Evolutionary conservation across 37 sponge, comb jelly and placozoan genomes (phyloP), one percentile per base, ranked within the genome.

Genomic region (Oscarella lobularis): DNA sequence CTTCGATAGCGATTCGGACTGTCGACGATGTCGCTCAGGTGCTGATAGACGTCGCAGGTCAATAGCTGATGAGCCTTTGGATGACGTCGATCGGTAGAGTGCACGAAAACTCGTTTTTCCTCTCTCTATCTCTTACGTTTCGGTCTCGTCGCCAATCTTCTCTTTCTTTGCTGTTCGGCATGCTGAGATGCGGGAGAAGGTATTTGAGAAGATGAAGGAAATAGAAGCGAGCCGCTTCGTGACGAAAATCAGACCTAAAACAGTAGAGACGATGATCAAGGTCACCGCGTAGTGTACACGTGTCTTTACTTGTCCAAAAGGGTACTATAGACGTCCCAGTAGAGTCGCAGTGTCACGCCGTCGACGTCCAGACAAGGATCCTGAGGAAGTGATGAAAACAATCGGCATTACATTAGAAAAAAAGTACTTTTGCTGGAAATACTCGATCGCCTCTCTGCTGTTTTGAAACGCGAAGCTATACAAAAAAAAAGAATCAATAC

Each of bases 321-420:
- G 2, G 87, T 76, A 31, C 81, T 39, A 65, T 87, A 91, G 67
- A 87, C 73, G 55, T 38, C 82, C 92, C 92, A 91, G 31, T 87
- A 82, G 82, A 83, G 83, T 82, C 87, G 82, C 73, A 91, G 78
- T 2, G 85, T 79, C 4, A 91, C 65, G 2, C 67, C 38, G 27
- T 91, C 88, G 41, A 82, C 74, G 27, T 76, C 75, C 55, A 91
- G 38, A 41, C 87, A 88, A 35, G 65, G 66, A 39, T 91, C 92
- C 87, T 87, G 67, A 48, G 20, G n/a, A n/a, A n/a, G n/a, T n/a
- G n/a, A n/a, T n/a, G n/a, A n/a, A n/a, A n/a, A n/a, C n/a, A n/a
- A n/a, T n/a, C n/a, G n/a, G n/a, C n/a, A n/a, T n/a, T n/a, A n/a
- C n/a, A n/a, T n/a, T n/a, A n/a, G n/a, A n/a, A n/a, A n/a, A n/a